Conservation (phyloP, 2,797 vertebrate species). For the Limnodromus scolopaceus region DNA sequence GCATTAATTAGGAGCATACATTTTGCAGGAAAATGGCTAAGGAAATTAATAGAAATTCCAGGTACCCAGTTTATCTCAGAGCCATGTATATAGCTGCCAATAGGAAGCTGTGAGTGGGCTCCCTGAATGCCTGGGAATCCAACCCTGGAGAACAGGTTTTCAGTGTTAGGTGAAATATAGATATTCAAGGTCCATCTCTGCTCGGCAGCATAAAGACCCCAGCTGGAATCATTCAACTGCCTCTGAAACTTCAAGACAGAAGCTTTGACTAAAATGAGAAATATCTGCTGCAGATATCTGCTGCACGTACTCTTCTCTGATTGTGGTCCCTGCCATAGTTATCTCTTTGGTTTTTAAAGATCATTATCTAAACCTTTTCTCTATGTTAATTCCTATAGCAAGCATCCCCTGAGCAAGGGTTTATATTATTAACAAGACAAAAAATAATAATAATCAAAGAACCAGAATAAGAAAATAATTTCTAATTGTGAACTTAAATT, state of each 20-base stretch:
- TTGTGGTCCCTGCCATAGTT: neutral
- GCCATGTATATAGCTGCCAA: rapidly evolving
- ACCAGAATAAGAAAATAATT: neutral
- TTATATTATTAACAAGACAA: neutral
- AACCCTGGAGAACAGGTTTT: neutral
- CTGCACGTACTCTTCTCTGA: rapidly evolving
- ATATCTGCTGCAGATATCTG: neutral
- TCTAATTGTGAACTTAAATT: neutral
- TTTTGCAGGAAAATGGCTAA: neutral
- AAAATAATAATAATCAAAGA: neutral
- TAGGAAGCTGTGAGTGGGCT: neutral
- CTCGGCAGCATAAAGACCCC: neutral
- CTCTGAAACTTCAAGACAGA: neutral
- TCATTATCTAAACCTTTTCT: neutral
- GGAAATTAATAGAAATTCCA: neutral
- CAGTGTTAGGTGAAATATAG: neutral
- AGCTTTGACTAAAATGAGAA: neutral
- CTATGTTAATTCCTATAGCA: neutral
- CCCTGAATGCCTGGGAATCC: neutral
- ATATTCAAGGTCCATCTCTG: neutral
- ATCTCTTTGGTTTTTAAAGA: neutral
- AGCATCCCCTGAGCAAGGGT: neutral
- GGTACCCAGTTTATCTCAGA: neutral
- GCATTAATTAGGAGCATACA: neutral
- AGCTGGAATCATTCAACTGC: neutral